Conservation (phyloP, 2,113 vertebrate species). For the Cisticola juncidis region DNA sequence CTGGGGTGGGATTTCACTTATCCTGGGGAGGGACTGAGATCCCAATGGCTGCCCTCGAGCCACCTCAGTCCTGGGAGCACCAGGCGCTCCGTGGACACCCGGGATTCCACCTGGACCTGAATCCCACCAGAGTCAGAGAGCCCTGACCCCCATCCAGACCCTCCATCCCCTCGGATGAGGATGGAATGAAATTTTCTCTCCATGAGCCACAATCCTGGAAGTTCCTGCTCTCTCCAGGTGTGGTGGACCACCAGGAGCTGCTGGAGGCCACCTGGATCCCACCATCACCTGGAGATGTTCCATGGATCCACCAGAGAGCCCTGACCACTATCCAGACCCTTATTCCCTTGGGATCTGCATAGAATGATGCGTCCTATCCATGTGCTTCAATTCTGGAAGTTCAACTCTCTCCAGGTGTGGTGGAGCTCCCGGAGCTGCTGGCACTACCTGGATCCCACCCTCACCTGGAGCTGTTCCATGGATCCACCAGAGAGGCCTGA, state of each 20-base stretch:
- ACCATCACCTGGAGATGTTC: neutral
- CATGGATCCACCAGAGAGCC: neutral
- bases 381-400: no score
- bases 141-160: neutral
- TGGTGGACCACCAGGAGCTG: neutral
- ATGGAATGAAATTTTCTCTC: neutral
- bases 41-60: neutral
- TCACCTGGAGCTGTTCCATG: neutral
- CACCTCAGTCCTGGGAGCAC: neutral
- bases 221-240: no score
- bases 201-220: no score
- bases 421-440: neutral
- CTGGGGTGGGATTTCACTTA: neutral
- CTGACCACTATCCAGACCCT: neutral
- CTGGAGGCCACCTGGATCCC: neutral
- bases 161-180: neutral
- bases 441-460: neutral
- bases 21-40: neutral
- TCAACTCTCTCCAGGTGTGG: no score
- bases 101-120: neutral
- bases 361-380: no score
- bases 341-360: no score
- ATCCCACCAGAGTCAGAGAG: neutral
- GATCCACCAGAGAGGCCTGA: neutral
- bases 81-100: rapidly evolving